A percentile compares a stretch with the other conserved stretches of the same genome.
Conservation (phyloP, 2,113 vertebrate species). For the Microtus montanus region DNA sequence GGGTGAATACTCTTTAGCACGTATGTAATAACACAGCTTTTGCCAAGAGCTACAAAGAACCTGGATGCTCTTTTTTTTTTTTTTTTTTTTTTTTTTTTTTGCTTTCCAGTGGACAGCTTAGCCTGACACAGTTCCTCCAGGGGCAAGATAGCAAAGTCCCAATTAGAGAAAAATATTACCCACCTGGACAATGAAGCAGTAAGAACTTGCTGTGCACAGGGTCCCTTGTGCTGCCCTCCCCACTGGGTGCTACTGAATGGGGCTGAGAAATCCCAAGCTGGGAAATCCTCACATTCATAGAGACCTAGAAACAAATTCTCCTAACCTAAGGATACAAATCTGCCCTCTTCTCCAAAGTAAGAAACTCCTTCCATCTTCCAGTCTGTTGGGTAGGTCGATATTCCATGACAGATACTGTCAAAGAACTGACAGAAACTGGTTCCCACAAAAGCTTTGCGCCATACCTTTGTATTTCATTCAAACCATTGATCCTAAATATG, state of each 20-base stretch:
- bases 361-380: neutral
- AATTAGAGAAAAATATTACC: neutral
- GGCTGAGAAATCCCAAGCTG: neutral
- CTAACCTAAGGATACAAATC: neutral
- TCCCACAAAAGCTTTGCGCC: neutral
- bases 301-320: neutral
- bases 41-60: constrained; percentile 45
- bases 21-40: constrained; percentile 72
- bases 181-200: neutral
- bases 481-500: constrained; percentile 53
- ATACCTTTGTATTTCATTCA: constrained; percentile 50
- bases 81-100: constrained; percentile 6
- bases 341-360: neutral
- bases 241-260: neutral
- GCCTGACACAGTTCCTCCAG: neutral
- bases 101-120: neutral
- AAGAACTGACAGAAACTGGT: neutral
- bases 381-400: neutral
- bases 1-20: constrained; percentile 73
- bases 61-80: constrained; percentile 24
- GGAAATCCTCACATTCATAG: neutral
- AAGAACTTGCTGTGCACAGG: neutral
- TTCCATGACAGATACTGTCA: neutral
- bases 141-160: neutral
- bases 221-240: neutral